These are phyloP conservation scores for Brachionus manjavacas DNA, from an alignment of 1,140 invertebrate species.

Conservation along the genomic window DNA sequence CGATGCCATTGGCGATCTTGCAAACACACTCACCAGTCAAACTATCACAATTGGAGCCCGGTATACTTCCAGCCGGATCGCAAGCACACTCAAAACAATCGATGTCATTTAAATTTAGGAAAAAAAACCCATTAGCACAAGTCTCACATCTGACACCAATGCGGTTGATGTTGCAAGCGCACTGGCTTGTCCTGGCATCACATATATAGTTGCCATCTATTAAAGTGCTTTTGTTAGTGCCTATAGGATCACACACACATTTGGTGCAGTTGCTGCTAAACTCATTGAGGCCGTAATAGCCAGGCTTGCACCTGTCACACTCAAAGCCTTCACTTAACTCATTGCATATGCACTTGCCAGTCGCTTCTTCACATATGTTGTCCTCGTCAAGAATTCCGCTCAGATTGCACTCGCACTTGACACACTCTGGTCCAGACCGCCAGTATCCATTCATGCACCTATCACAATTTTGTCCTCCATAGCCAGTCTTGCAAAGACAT, in stretches of 20 bases:
- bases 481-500: conserved; percentile 73
- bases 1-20: conserved; percentile 68
- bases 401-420: conserved; percentile 83
- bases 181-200: conserved; percentile 68
- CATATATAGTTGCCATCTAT: not conserved
- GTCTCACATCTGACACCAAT: conserved; percentile 83
- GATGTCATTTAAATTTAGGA: conserved; percentile 44
- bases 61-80: conserved; percentile 75
- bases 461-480: conserved; percentile 50
- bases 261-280: conserved; percentile 69
- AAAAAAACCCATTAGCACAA: conserved; percentile 71
- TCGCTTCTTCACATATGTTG: conserved; percentile 35
- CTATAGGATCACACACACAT: conserved; percentile 57
- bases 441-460: conserved; percentile 70
- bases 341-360: conserved; percentile 43
- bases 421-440: conserved; percentile 81
- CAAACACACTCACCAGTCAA: conserved; percentile 76
- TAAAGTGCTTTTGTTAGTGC: conserved; percentile 43
- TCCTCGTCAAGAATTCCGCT: conserved; percentile 76
- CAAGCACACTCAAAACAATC: conserved; percentile 72
- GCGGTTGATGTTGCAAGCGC: conserved; percentile 88
- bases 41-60: conserved; percentile 85
- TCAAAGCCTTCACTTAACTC: conserved; percentile 64
- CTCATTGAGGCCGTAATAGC: not conserved
- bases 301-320: conserved; percentile 64